Conservation (phyloP, 2,888 invertebrate genomes). For the Tethea ocularis region DNA sequence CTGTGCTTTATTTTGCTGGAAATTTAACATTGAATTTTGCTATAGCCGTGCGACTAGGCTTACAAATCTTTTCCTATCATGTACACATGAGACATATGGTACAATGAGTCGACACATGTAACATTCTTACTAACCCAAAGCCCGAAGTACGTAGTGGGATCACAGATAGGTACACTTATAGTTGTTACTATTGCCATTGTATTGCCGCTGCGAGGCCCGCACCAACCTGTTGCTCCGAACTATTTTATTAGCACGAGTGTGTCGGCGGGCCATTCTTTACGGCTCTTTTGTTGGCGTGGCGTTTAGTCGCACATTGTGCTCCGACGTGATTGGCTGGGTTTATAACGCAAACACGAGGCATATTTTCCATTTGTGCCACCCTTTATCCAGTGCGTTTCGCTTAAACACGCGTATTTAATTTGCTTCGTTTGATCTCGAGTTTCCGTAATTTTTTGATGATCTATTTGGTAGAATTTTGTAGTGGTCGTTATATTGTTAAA, state of each 20-base stretch:
- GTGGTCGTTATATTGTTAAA: background rate
- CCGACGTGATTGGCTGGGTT: conserved; percentile 72
- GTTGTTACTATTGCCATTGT: conserved; percentile 67
- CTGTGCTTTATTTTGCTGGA: too few relatives aligned
- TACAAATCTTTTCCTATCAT: background rate
- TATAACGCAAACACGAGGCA: conserved; percentile 68
- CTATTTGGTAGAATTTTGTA: background rate
- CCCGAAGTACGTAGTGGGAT: conserved; percentile 44
- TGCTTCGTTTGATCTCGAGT: conserved; percentile 19
- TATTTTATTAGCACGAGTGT: conserved; percentile 81
- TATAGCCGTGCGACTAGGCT: background rate
- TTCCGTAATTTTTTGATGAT: background rate
- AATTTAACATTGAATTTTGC: too few relatives aligned
- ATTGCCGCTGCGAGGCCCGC: conserved; percentile 55
- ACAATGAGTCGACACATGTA: conserved; percentile 4
- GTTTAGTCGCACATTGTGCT: conserved; percentile 73
- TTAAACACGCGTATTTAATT: conserved; percentile 41
- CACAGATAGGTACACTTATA: conserved; percentile 54
- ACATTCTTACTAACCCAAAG: conserved; percentile 9
- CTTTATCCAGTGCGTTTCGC: conserved; percentile 46
- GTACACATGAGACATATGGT: background rate
- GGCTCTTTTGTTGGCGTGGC: conserved; percentile 76
- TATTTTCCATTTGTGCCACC: conserved; percentile 61
- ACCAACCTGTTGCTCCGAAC: conserved; percentile 79
- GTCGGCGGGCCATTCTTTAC: conserved; percentile 81